Percentiles rank a stretch among this genome's conserved stretches.
phyloP scores from a whole-genome alignment of 2,113 vertebrate genomes.

The Hiodon alosoides region DNA sequence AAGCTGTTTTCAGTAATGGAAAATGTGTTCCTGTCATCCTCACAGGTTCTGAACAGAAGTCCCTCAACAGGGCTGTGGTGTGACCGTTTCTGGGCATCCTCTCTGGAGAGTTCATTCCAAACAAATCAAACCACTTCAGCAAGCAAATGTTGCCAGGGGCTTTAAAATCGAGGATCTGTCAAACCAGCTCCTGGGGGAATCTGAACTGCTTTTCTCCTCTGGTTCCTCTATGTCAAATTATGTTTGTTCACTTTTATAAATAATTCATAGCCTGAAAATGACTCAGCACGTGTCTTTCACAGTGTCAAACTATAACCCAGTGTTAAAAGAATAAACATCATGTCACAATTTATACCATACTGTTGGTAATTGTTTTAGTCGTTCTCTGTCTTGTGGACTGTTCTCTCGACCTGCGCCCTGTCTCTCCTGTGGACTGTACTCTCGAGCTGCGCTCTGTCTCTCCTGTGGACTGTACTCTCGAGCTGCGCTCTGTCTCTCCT shows the following conservation, averaged over 20 bases:
- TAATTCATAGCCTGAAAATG: conserved; percentile 8
- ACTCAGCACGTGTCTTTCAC: not conserved
- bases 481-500: not conserved
- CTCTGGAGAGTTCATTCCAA: not conserved
- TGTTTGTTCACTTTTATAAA: conserved; percentile 15
- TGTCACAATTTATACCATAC: no score
- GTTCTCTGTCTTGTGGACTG: no score
- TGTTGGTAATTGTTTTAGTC: not conserved
- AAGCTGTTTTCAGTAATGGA: no score
- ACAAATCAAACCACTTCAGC: not conserved
- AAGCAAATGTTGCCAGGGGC: not conserved
- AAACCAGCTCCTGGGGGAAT: not conserved
- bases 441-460: no score
- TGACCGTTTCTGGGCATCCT: not conserved
- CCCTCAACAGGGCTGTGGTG: not conserved
- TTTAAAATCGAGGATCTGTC: conserved; percentile 10
- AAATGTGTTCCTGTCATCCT: not conserved
- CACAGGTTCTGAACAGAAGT: not conserved
- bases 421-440: no score
- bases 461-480: not conserved
- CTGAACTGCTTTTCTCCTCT: conserved; percentile 1
- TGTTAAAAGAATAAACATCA: not conserved
- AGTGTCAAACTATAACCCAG: not conserved
- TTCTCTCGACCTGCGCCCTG: no score
- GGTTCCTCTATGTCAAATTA: conserved; percentile 7